phyloP scores from a whole-genome alignment of 1,140 invertebrate genomes.

The Hyles euphorbiae region DNA sequence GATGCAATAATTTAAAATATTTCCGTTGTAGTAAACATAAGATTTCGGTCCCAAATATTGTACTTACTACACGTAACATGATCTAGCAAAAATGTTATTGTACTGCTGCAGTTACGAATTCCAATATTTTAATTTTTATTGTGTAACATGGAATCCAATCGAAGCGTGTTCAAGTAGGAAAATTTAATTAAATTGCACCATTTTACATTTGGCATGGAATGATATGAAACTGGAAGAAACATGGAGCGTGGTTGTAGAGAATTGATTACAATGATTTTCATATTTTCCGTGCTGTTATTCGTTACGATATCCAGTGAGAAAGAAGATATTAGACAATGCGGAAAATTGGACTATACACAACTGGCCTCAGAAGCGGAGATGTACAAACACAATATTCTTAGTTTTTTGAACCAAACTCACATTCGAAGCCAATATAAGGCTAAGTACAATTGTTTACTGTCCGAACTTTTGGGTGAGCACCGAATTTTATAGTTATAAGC shows the following conservation, averaged over 20 bases:
- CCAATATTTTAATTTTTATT: too few species aligned
- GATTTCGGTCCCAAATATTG: too few species aligned
- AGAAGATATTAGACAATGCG: neutral
- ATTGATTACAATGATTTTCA: neutral
- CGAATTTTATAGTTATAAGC: too few species aligned
- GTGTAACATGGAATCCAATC: too few species aligned
- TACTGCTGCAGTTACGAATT: too few species aligned
- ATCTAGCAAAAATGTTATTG: too few species aligned
- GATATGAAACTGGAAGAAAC: too few species aligned
- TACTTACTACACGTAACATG: too few species aligned
- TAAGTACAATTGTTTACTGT: conserved; percentile 40
- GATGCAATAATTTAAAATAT: too few species aligned
- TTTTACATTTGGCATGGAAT: neutral
- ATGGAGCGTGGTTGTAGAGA: too few species aligned
- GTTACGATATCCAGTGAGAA: neutral
- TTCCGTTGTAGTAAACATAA: too few species aligned
- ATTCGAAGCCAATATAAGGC: conserved; percentile 39
- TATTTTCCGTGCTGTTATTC: neutral
- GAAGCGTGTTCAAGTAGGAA: too few species aligned
- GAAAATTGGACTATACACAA: conserved; percentile 43
- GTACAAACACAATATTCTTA: conserved; percentile 44
- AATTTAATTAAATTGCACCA: neutral
- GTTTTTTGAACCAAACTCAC: conserved; percentile 41
- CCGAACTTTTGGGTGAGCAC: conserved; percentile 39
- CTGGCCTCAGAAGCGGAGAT: conserved; percentile 45